Conservation (phyloP, 2,888 invertebrate species). For the Lepidonotus clava region DNA sequence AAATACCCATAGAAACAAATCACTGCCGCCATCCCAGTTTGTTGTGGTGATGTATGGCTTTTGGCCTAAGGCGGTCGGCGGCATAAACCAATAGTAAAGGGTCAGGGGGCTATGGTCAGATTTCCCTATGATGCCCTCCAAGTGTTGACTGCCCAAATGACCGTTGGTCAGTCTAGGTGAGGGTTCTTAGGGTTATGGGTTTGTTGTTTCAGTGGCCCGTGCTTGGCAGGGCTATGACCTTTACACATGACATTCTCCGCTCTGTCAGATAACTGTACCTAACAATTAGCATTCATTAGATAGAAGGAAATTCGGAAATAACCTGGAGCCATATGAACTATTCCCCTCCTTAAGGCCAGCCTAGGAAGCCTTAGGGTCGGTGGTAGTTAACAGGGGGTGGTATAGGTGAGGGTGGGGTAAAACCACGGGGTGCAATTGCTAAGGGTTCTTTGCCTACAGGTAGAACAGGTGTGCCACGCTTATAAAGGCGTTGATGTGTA, state of each 20-base stretch:
- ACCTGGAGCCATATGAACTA: background rate
- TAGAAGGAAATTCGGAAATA: background rate
- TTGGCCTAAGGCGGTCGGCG: background rate
- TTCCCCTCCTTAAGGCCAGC: background rate
- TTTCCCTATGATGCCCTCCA: background rate
- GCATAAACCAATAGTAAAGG: background rate
- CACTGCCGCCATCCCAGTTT: background rate
- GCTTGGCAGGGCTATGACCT: no score
- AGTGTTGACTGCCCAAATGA: background rate
- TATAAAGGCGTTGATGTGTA: background rate
- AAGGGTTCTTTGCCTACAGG: background rate
- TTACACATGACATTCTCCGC: background rate
- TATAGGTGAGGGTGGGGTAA: no score
- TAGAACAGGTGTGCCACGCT: background rate
- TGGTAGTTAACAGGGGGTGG: no score
- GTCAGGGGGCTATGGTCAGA: background rate
- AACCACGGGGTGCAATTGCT: background rate
- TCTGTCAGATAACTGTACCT: slow-evolving; percentile 3
- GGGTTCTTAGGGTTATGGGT: no score
- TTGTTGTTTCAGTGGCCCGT: no score
- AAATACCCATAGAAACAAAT: background rate
- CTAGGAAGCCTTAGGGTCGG: background rate
- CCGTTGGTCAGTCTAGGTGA: background rate
- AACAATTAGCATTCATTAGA: slow-evolving; percentile 13
- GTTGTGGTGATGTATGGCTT: background rate